Evolutionary conservation across 2,797 vertebrate species (phyloP).

Genomic region (Poecilia wingei): DNA sequence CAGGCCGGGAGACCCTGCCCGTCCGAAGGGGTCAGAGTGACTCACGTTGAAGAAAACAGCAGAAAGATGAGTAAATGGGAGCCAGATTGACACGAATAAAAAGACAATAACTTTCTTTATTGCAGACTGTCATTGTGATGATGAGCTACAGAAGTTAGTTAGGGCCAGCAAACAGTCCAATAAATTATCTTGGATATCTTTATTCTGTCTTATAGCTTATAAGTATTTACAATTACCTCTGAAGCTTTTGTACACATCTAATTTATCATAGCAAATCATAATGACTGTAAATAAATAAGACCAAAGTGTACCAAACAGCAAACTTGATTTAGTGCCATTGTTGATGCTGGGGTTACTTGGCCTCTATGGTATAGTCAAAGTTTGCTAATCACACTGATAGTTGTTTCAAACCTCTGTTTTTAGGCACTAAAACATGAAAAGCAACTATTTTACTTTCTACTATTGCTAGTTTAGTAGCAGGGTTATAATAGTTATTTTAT

Average conservation of each 20-base stretch:
- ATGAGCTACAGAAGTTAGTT: slow-evolving; percentile 13
- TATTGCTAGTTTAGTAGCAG: not conserved
- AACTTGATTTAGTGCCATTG: not conserved
- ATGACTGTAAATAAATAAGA: slow-evolving; percentile 33
- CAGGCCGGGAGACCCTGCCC: slow-evolving; percentile 45
- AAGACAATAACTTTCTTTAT: slow-evolving; percentile 40
- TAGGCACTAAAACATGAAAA: not conserved
- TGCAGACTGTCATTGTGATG: slow-evolving; percentile 31
- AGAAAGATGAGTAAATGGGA: slow-evolving; percentile 20
- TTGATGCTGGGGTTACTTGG: not conserved
- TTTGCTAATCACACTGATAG: not conserved
- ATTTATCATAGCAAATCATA: slow-evolving; percentile 31
- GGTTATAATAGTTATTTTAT: too few relatives aligned
- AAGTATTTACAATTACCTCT: slow-evolving; percentile 19
- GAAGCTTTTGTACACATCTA: slow-evolving; percentile 29
- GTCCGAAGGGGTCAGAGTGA: slow-evolving; percentile 34
- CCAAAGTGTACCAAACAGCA: slow-evolving; percentile 23
- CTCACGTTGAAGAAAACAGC: slow-evolving; percentile 42
- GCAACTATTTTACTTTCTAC: not conserved
- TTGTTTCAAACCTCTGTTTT: not conserved
- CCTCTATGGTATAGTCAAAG: not conserved
- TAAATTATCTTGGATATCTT: slow-evolving; percentile 4
- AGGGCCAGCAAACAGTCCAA: slow-evolving; percentile 22
- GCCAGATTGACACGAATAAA: slow-evolving; percentile 4
- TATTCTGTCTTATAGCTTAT: slow-evolving; percentile 3